A percentile compares a stretch with the other conserved stretches of the same genome.
These are phyloP conservation scores for Macrotis lagotis DNA, from an alignment of 2,113 vertebrate species.

Conservation along the genomic window DNA sequence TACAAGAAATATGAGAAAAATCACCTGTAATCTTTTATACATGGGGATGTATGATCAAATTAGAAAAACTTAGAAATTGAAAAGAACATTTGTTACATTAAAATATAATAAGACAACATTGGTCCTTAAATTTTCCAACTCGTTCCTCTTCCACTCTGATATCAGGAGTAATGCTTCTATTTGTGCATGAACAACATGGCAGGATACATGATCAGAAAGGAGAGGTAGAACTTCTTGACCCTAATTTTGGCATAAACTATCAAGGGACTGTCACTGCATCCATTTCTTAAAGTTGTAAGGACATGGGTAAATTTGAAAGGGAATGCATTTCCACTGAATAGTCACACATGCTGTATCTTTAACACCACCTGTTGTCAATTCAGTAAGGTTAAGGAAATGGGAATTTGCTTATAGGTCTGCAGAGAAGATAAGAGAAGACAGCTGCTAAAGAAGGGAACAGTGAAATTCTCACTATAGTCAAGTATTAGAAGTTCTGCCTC, in stretches of 20 bases:
- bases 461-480: conserved; percentile 9
- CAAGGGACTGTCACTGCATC: background rate
- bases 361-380: conserved; percentile 52
- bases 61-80: background rate
- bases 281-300: background rate
- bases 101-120: background rate
- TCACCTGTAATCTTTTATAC: conserved; percentile 18
- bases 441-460: conserved; percentile 56
- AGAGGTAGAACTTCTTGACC: background rate
- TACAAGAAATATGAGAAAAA: conserved; percentile 35
- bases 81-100: background rate
- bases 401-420: conserved; percentile 38
- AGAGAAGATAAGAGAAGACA: conserved; percentile 62
- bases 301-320: conserved; percentile 19
- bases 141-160: background rate
- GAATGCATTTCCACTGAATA: conserved; percentile 34
- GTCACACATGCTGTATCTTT: conserved; percentile 34
- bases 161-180: background rate
- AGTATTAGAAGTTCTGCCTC: conserved; percentile 35
- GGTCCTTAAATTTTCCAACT: conserved; percentile 1
- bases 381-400: conserved; percentile 43
- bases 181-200: background rate
- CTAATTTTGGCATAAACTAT: background rate
- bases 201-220: background rate
- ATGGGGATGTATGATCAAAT: background rate